Percentiles rank a stretch among this genome's conserved stretches.
phyloP scores from a whole-genome alignment of 2,113 vertebrate species.

The Prietella phreatophila region DNA sequence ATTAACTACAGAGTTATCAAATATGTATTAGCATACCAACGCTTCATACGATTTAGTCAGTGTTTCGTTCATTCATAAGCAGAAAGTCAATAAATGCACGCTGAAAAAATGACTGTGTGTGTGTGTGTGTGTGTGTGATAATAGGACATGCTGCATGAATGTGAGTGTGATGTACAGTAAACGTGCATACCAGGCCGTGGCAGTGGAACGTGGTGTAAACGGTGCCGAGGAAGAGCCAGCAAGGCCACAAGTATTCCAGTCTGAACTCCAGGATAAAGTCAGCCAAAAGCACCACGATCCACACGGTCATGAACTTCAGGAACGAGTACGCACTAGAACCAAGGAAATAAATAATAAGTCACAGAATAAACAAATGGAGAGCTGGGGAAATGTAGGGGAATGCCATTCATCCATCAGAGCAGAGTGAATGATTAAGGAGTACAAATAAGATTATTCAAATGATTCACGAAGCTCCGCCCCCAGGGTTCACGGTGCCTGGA shows the following conservation, averaged over 20 bases:
- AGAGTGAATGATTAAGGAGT: not conserved
- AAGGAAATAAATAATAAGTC: constrained; percentile 20
- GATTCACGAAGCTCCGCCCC: not conserved
- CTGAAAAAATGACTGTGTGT: too few relatives aligned
- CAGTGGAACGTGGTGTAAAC: constrained; percentile 82
- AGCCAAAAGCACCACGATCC: constrained; percentile 77
- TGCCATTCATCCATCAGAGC: not conserved
- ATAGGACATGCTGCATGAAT: not conserved
- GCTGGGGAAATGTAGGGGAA: not conserved
- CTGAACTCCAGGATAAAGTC: constrained; percentile 79
- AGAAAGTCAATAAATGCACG: not conserved
- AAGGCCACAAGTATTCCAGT: constrained; percentile 80
- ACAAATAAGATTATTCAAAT: not conserved
- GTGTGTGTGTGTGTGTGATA: not conserved
- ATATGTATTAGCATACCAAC: not conserved
- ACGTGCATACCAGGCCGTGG: constrained; percentile 74
- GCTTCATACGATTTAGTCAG: not conserved
- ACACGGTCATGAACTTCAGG: constrained; percentile 76
- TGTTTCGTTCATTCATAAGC: not conserved
- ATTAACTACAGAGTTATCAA: not conserved
- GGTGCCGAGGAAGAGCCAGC: constrained; percentile 80
- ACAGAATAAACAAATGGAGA: not conserved
- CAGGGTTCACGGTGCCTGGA: not conserved
- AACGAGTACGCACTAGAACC: constrained; percentile 74
- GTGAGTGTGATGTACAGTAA: not conserved